Conservation (phyloP, 2,797 vertebrate genomes). For the Cyclopterus lumpus region DNA sequence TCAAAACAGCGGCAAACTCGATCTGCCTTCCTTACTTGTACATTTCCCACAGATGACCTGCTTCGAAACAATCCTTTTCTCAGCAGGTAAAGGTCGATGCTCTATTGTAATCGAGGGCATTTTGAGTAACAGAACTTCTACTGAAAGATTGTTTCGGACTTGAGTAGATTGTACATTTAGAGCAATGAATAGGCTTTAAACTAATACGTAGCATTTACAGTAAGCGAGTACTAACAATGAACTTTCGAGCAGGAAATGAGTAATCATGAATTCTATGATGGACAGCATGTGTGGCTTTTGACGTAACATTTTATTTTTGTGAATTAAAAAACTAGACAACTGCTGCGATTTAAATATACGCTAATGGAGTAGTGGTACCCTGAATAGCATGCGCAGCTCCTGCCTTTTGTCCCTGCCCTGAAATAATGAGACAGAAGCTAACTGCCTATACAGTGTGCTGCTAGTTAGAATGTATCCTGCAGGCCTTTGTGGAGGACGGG, state of each 20-base stretch:
- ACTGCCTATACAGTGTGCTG: conserved; percentile 54
- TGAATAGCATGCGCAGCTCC: conserved; percentile 26
- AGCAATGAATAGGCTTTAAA: background rate
- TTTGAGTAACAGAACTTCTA: background rate
- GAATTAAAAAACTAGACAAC: conserved; percentile 11
- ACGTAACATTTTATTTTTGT: background rate
- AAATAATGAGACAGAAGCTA: conserved; percentile 74
- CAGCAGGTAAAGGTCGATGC: background rate
- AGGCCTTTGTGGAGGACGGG: conserved; percentile 63
- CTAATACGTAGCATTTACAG: background rate
- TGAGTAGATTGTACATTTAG: background rate
- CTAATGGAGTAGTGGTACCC: conserved; percentile 11
- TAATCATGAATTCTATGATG: background rate
- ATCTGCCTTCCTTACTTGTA: too few relatives aligned
- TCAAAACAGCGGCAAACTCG: background rate
- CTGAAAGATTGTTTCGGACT: background rate
- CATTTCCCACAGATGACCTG: background rate
- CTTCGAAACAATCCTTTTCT: background rate
- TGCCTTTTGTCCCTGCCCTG: conserved; percentile 29
- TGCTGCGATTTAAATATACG: conserved; percentile 21
- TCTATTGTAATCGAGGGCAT: background rate
- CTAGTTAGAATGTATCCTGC: conserved; percentile 69
- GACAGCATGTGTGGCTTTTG: background rate
- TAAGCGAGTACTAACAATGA: background rate
- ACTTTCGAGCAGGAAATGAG: background rate